phyloP scores from a whole-genome alignment of 2,113 vertebrate species.

The Thryonomys swinderianus region DNA sequence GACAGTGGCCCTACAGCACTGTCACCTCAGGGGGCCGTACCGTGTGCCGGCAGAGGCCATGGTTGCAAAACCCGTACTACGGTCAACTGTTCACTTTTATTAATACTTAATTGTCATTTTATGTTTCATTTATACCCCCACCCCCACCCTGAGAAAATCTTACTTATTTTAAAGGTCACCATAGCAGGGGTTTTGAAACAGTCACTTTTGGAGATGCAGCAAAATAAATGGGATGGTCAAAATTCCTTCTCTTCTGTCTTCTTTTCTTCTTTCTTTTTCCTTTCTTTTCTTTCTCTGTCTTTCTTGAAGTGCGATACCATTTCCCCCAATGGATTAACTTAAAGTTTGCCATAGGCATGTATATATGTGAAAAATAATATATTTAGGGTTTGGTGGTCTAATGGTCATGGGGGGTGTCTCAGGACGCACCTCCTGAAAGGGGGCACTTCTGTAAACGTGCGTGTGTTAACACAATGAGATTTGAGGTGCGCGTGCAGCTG shows the following conservation, averaged over 20 bases:
- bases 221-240: not conserved
- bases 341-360: not conserved
- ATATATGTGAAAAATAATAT: not conserved
- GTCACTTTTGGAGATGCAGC: not conserved
- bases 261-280: no score
- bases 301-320: not conserved
- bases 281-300: not conserved
- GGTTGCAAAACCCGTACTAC: not conserved
- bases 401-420: not conserved
- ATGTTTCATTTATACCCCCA: not conserved
- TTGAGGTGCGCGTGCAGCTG: not conserved
- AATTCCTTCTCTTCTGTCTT: no score
- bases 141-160: not conserved
- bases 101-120: not conserved
- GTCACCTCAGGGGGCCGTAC: not conserved
- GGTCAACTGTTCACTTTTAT: not conserved
- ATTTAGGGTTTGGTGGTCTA: not conserved
- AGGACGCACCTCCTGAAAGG: not conserved
- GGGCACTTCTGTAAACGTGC: not conserved
- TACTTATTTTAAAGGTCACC: not conserved
- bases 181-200: not conserved
- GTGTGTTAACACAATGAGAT: not conserved
- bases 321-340: not conserved
- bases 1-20: not conserved
- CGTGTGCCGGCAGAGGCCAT: not conserved